Evolutionary conservation across 2,888 invertebrate species (phyloP), one percentile per base, ranked within the genome.

Genomic region (Philhelius pedissequus): DNA sequence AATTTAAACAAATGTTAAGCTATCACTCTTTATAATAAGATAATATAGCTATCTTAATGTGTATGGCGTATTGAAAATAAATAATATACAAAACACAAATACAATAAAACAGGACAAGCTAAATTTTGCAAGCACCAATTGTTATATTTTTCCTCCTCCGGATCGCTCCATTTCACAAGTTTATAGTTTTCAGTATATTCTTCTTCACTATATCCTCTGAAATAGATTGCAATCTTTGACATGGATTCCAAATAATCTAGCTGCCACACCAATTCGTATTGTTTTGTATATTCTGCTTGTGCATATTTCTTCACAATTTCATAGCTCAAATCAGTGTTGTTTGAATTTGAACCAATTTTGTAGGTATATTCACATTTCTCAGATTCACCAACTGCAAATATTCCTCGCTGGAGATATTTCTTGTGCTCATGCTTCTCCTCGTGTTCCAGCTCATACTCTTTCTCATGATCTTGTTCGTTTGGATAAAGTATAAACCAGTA

Each of bases 311-410:
- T 20, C 4, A 64, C 32, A 1, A 32, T 5, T 22, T 64, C 45
- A 48, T 48, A 64, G 3, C 48, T 45, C 0, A 48, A 15, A n/a
- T 64, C 64, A 0, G 50, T 69, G 11, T 75, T 82, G 13, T n/a
- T n/a, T n/a, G n/a, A n/a, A n/a, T 82, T 75, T 0, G 73, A 66
- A 1, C 87, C 87, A 22, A 88, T 32, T 56, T 88, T 88, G 0
- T 86, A 6, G 2, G 74, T 86, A 20, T 87, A 88, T 1, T 87
- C 52, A 11, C 78, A 80, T 5, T 82, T 73, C 9, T 87, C 84
- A 0, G 88, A 87, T 3, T 86, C 84, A n/a, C 87, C 88, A n/a
- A 88, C 86, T 54, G 86, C 87, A 20, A 88, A 88, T n/a, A 88
- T 32, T 0, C 88, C 87, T 15, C 87, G 84, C 2, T 74, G 62